These are phyloP conservation scores for Crenichthys baileyi DNA, from an alignment of 2,797 vertebrate genomes.

Conservation along the genomic window DNA sequence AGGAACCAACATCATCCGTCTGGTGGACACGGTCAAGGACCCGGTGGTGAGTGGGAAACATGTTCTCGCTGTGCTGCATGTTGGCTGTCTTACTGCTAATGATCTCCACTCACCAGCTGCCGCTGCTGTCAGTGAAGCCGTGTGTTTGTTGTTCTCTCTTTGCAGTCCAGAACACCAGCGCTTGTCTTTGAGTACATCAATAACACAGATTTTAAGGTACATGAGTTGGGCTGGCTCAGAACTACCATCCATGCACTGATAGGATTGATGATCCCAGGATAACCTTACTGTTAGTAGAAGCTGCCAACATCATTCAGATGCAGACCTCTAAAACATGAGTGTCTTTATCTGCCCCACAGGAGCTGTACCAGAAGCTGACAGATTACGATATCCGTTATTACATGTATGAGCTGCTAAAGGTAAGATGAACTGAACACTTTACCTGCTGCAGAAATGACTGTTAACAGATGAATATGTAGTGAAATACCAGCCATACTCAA, in stretches of 20 bases:
- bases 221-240: conserved; percentile 51
- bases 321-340: neutral
- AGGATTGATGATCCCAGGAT: conserved; percentile 54
- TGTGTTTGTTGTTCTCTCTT: conserved; percentile 78
- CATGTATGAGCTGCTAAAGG: conserved; percentile 98
- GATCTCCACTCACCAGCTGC: conserved; percentile 48
- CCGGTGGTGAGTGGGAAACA: conserved; percentile 85
- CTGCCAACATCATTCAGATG: neutral
- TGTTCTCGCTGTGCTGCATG: conserved; percentile 23
- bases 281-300: conserved; percentile 35
- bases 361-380: conserved; percentile 98
- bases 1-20: conserved; percentile 98
- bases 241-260: conserved; percentile 44
- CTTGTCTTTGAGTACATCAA: conserved; percentile 99
- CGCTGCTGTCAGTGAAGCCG: conserved; percentile 51
- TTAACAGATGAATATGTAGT: neutral
- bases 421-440: conserved; percentile 53
- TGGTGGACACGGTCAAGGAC: conserved; percentile 98
- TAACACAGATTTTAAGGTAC: conserved; percentile 99
- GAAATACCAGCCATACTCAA: too few species aligned
- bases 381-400: conserved; percentile 98
- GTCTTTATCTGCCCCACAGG: conserved; percentile 78
- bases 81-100: conserved; percentile 35
- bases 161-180: conserved; percentile 97
- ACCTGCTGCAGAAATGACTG: too few species aligned